phyloP scores from a whole-genome alignment of 2,797 vertebrate species.

The Alauda arvensis region DNA sequence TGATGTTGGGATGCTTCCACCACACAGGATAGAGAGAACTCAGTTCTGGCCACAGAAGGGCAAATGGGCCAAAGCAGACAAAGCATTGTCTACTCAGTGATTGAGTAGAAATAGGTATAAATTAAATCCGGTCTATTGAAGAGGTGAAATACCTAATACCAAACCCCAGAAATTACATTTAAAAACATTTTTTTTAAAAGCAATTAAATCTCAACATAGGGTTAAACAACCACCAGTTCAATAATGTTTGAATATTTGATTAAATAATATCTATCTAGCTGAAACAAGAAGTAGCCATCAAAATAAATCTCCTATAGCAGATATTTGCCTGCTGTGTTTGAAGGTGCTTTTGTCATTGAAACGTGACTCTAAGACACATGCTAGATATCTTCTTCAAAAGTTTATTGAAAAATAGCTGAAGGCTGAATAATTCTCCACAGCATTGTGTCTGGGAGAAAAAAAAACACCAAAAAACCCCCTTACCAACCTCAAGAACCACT shows the following conservation, averaged over 20 bases:
- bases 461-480: not conserved
- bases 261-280: not conserved
- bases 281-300: not conserved
- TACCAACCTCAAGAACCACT: not conserved
- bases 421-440: slow-evolving; percentile 2
- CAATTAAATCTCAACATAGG: not conserved
- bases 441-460: not conserved
- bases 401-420: not conserved
- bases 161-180: not conserved
- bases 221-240: not conserved
- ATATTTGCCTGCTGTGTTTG: not conserved
- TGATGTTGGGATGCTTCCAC: not conserved
- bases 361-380: not conserved
- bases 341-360: not conserved
- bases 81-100: not conserved
- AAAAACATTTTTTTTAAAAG: fast-evolving
- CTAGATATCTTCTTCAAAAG: not conserved
- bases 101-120: not conserved
- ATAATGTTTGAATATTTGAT: not conserved
- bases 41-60: not conserved
- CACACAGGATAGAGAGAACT: fast-evolving
- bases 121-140: not conserved
- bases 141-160: not conserved
- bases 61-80: not conserved
- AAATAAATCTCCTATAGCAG: not conserved